Evolutionary conservation across 2,113 vertebrate genomes (phyloP).

Genomic region (Harpagus bidentatus): DNA sequence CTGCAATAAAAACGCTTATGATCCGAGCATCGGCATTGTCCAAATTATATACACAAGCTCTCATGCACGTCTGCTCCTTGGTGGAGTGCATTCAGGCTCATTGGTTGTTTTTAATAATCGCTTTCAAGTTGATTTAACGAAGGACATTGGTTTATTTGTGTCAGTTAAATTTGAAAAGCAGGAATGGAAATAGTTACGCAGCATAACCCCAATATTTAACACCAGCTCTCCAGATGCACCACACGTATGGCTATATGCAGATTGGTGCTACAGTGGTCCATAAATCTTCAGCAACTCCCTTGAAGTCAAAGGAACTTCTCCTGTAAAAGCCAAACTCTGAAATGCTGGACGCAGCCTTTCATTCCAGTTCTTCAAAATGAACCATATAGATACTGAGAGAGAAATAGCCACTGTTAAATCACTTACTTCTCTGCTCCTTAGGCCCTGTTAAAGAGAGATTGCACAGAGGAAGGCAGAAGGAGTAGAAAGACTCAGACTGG

Average conservation of each 20-base stretch:
- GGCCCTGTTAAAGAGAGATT: fast-evolving
- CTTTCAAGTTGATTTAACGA: background rate
- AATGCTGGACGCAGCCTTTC: background rate
- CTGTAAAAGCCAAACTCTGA: background rate
- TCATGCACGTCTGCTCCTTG: background rate
- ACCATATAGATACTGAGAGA: fast-evolving
- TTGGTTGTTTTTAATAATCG: background rate
- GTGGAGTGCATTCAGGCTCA: background rate
- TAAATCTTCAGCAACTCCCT: background rate
- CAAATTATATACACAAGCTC: background rate
- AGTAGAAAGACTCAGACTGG: background rate
- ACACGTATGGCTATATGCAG: fast-evolving
- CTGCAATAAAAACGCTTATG: background rate
- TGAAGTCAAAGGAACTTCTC: background rate
- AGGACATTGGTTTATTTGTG: background rate
- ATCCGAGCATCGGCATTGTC: background rate
- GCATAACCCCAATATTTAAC: background rate
- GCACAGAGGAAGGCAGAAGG: background rate
- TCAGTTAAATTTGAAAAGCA: background rate
- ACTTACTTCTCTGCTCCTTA: background rate
- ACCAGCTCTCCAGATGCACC: background rate
- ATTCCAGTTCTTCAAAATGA: background rate
- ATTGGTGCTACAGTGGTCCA: background rate
- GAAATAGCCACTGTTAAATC: fast-evolving
- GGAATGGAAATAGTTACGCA: background rate